Conservation (phyloP, 2,888 invertebrate genomes). For the Cynaeus angustus region DNA sequence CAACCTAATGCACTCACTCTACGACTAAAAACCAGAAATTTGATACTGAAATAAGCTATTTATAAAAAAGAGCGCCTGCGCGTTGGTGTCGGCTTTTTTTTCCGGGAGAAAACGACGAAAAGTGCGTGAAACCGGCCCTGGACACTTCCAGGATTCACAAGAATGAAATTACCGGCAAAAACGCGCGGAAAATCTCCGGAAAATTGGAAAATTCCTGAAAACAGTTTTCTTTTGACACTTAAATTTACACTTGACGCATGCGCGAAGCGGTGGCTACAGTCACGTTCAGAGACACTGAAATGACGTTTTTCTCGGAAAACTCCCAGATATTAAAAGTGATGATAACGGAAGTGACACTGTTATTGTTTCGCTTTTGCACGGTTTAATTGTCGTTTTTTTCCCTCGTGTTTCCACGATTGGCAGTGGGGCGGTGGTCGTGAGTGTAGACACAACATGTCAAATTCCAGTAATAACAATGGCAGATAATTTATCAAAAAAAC, state of each 20-base stretch:
- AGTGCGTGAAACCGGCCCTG: not conserved
- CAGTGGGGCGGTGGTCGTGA: constrained; percentile 14
- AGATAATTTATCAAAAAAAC: constrained; percentile 87
- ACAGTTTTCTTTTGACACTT: constrained; percentile 22
- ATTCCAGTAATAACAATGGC: constrained; percentile 73
- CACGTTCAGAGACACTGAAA: no score
- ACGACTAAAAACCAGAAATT: constrained; percentile 58
- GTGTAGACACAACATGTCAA: constrained; percentile 41
- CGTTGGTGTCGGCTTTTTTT: constrained; percentile 18
- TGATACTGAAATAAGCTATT: constrained; percentile 62
- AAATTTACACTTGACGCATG: constrained; percentile 19
- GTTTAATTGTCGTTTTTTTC: not conserved
- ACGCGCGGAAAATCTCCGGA: not conserved
- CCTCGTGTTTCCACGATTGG: not conserved
- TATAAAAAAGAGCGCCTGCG: constrained; percentile 60
- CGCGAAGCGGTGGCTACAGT: constrained; percentile 24
- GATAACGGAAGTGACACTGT: not conserved
- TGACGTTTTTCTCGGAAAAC: not conserved
- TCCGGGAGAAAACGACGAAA: no score
- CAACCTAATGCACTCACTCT: constrained; percentile 31
- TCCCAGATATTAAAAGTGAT: not conserved
- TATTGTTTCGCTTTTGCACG: not conserved
- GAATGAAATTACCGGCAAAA: constrained; percentile 5
- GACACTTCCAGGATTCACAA: not conserved
- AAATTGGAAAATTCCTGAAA: constrained; percentile 12